Base-by-base conservation (phyloP, 2,797 vertebrate species). In the Melanotaenia boesemani region DNA sequence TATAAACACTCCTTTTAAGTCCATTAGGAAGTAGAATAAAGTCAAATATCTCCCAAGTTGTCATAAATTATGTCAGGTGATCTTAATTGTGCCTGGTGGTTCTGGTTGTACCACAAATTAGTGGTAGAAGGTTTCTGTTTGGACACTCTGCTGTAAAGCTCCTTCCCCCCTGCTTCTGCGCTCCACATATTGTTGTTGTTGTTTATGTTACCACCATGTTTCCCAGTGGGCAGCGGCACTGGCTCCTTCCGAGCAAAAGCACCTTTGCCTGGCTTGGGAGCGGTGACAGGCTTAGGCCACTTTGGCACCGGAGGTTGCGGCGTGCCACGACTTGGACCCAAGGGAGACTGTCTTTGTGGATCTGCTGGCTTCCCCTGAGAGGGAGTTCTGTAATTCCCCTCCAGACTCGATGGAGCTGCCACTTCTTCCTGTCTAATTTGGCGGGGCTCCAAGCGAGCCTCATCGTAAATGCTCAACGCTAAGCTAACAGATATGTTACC, bases 91-190 rank as follows among this genome's bases (percentile, higher is more conserved):
- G 82, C 57, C 37, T 78, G 70, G 48, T 82, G 83, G 37, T 88
- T 79, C 28, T 84, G 78, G 63, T 50, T 71, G 71, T 80, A 85
- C 91, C 94, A 94, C 5, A 50, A 59, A 39, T 57, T 70, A 8
- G 76, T 16, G 20, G 85, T 55, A 2, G 56, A 63, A 4, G 78
- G 41, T 76, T 89, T 93, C 22, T 86, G 80, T 83, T 95, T 97
- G 4, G 92, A 92, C 64, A 98, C 94, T 86, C 84, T 93, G 90
- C 97, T 96, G 82, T 98, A 98, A 12, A 98, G 67, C 2, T 95
- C 95, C 69, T 1, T 70, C 58, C 72, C 83, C 0, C 39, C 76
- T 24, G 65, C 68, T 30, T 65, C 70, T 0, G 81, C 91, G 30
- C 57, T 69, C 80, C 88, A 89, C 60, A 86, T 86, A 74, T 90